Conservation (phyloP, 2,797 vertebrate genomes). For the Yasuhikotakia modesta region DNA sequence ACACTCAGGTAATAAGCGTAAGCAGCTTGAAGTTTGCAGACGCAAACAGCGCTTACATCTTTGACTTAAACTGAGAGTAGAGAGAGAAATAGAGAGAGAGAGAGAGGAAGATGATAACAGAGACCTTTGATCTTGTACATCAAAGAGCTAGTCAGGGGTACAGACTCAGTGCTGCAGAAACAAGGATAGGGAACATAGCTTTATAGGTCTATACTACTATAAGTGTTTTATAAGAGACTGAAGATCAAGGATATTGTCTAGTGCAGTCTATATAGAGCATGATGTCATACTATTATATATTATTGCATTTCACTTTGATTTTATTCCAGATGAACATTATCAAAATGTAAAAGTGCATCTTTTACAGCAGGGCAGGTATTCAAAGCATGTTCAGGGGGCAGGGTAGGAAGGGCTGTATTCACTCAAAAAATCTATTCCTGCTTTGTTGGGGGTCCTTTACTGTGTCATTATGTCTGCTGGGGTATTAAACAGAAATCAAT, state of each 20-base stretch:
- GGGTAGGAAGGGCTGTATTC: slow-evolving; percentile 31
- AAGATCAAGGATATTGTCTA: not conserved
- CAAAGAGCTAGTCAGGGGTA: slow-evolving; percentile 20
- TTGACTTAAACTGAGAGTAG: not conserved
- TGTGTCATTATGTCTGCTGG: slow-evolving; percentile 53
- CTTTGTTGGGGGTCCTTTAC: slow-evolving; percentile 43
- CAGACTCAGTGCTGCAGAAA: not conserved
- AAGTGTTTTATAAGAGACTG: not conserved
- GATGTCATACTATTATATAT: slow-evolving; percentile 17
- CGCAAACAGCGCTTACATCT: not conserved
- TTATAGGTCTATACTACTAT: not conserved
- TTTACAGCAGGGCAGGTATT: too few species aligned
- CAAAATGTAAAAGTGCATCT: not conserved
- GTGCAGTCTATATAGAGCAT: not conserved
- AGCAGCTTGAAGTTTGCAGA: slow-evolving; percentile 24
- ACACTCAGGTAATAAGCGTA: slow-evolving; percentile 33
- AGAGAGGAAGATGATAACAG: not conserved
- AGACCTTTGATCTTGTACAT: slow-evolving; percentile 24
- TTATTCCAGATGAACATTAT: not conserved
- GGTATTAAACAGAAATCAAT: slow-evolving; percentile 75
- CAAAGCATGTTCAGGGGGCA: too few species aligned
- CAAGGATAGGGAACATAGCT: not conserved
- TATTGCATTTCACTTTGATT: slow-evolving; percentile 2
- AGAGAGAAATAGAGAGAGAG: not conserved
- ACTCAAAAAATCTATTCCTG: slow-evolving; percentile 68